phyloP scores from a whole-genome alignment of 92 coral and sea anemone genomes.

The Zoanthus gigantus region DNA sequence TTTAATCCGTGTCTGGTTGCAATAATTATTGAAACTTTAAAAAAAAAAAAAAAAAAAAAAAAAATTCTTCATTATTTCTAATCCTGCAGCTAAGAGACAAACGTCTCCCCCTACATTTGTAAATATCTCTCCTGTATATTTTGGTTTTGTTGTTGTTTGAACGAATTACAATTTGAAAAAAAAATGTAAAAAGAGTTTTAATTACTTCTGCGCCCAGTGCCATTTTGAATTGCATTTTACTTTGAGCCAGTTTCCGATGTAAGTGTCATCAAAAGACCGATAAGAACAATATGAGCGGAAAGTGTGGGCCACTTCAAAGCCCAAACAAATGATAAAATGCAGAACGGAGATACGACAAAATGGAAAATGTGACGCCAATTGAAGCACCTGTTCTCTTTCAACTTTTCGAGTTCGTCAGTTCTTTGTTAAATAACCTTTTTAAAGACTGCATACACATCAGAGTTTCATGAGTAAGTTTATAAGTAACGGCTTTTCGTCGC shows the following conservation, averaged over 20 bases:
- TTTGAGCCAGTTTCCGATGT: slow-evolving; percentile 31
- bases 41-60: too few species aligned
- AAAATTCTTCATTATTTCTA: neutral
- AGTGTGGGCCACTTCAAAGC: slow-evolving; percentile 37
- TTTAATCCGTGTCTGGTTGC: neutral
- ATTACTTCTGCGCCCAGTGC: slow-evolving; percentile 32
- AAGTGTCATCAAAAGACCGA: slow-evolving; percentile 31
- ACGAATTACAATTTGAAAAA: neutral
- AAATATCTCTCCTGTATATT: neutral
- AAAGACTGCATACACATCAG: slow-evolving; percentile 8
- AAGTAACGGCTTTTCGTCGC: too few species aligned
- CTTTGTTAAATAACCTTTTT: slow-evolving; percentile 23
- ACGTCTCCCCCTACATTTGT: neutral
- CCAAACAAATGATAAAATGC: slow-evolving; percentile 38
- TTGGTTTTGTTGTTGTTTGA: neutral
- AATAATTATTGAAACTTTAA: too few species aligned
- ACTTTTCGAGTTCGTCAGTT: neutral
- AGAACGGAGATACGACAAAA: neutral
- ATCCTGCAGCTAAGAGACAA: neutral
- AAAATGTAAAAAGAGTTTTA: slow-evolving; percentile 27
- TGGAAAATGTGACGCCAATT: slow-evolving; percentile 13
- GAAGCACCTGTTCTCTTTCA: slow-evolving; percentile 37
- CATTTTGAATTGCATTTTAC: slow-evolving; percentile 29
- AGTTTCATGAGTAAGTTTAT: neutral
- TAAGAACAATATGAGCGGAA: slow-evolving; percentile 45